Evolutionary conservation across 1,140 invertebrate genomes (phyloP).

Genomic region (Drosophila sproati): DNA sequence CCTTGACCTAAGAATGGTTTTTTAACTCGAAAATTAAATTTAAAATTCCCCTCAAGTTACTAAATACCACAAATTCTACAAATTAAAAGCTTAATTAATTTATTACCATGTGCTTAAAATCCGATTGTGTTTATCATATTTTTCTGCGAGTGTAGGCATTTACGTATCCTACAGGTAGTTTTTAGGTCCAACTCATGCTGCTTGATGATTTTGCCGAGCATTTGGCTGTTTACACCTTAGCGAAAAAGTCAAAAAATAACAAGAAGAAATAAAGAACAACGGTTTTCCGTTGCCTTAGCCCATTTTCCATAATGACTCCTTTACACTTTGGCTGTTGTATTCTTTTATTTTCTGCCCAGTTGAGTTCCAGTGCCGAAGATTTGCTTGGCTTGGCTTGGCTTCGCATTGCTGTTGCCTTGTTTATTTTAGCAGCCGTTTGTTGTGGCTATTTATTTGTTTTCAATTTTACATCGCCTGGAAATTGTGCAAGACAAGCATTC

Average conservation of each 20-base stretch:
- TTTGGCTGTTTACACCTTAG: constrained; percentile 73
- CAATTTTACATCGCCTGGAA: constrained; percentile 54
- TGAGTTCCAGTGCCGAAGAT: constrained; percentile 1
- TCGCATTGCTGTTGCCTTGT: constrained; percentile 32
- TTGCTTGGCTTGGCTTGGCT: constrained; percentile 11
- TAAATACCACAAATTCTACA: no score
- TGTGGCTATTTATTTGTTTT: constrained; percentile 77
- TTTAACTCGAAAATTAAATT: no score
- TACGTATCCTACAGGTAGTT: constrained; percentile 71
- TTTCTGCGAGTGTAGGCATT: constrained; percentile 17
- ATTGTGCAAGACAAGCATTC: constrained; percentile 51
- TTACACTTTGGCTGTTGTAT: neutral
- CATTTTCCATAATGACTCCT: constrained; percentile 31
- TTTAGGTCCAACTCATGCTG: constrained; percentile 58
- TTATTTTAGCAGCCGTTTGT: constrained; percentile 71
- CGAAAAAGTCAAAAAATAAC: constrained; percentile 60
- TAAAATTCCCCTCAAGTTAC: no score
- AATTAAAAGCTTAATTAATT: no score
- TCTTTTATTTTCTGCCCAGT: neutral
- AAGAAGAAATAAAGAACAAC: constrained; percentile 41
- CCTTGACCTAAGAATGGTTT: no score
- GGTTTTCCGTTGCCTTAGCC: constrained; percentile 49
- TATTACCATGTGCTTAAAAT: no score
- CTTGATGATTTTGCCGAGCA: constrained; percentile 31
- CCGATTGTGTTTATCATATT: neutral